Base-by-base conservation (phyloP, 2,113 vertebrate species). In the Gadus chalcogrammus region DNA sequence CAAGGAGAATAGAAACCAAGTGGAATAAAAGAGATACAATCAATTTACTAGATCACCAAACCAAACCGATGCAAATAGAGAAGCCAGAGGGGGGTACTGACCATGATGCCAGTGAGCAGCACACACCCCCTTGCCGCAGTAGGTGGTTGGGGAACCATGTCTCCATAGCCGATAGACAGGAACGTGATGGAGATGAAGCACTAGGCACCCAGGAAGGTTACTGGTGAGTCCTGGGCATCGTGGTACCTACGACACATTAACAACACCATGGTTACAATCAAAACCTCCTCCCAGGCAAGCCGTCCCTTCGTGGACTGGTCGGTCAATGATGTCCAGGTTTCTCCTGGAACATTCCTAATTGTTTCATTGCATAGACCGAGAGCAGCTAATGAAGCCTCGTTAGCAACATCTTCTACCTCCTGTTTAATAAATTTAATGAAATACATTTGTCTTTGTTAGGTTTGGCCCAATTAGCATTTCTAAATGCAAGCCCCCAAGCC, bases 101-200 rank as follows among this genome's bases (percentile, higher is more conserved):
- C 97, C 97, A 98, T 99, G 88, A 99, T 99, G 83, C 97, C 97
- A 0, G 97, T 99, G 79, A 99, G 94, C n/a, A 99, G 94, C n/a
- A 71, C 97, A 99, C 66, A 98, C 97, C 9, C 97, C 97, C 83
- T 98, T 98, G 78, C 97, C 97, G 62, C 97, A 99, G 93, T 99
- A 99, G 5, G 97, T 99, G n/a, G 90, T 99, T 95, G 2, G 97
- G 97, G 31, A n/a, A 99, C 97, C 97, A 99, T 99, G 85, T 99
- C 97, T 9, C 97, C 97, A 0, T 99, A 99, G 69, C 97, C 97
- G 0, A 99, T 98, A 90, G 97, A 99, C 65, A 99, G 91, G 90
- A 99, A 99, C 5, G 97, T 99, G 91, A 99, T 99, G 86, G 97
- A 99, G 88, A 99, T 98, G 66, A 99, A 93, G 96, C 97, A 99